These are phyloP conservation scores for Gerosis bhagava DNA, from an alignment of 2,888 invertebrate species.

Conservation along the genomic window DNA sequence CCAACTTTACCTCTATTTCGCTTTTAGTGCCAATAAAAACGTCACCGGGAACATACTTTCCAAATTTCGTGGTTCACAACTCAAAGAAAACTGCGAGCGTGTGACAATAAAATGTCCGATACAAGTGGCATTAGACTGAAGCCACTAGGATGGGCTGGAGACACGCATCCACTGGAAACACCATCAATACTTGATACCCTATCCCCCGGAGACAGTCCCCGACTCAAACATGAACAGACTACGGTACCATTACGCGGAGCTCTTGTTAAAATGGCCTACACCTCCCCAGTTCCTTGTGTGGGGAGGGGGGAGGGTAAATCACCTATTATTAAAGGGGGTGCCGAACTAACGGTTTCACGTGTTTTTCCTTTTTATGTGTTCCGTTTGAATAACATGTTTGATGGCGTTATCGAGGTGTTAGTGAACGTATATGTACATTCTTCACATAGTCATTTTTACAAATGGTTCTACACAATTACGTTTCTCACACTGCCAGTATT, in stretches of 20 bases:
- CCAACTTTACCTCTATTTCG: slow-evolving; percentile 65
- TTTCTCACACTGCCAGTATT: too few relatives aligned
- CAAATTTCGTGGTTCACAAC: slow-evolving; percentile 63
- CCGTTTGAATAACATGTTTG: slow-evolving; percentile 59
- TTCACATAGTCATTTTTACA: too few relatives aligned
- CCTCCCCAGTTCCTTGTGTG: slow-evolving; percentile 42
- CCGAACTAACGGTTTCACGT: slow-evolving; percentile 74
- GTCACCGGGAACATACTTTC: slow-evolving; percentile 67
- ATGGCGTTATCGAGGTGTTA: slow-evolving; percentile 69
- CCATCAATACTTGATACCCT: slow-evolving; percentile 31
- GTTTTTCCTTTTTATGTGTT: slow-evolving; percentile 75
- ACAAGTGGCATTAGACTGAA: slow-evolving; percentile 75
- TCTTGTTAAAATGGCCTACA: slow-evolving; percentile 47
- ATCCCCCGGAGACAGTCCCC: slow-evolving; percentile 23
- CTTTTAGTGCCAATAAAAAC: slow-evolving; percentile 72
- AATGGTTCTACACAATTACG: too few relatives aligned
- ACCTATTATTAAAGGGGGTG: slow-evolving; percentile 78
- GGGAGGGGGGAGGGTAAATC: slow-evolving; percentile 61
- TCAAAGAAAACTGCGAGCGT: slow-evolving; percentile 64
- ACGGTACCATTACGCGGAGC: slow-evolving; percentile 37
- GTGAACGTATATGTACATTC: slow-evolving; percentile 45
- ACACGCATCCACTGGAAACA: slow-evolving; percentile 58
- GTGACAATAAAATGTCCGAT: slow-evolving; percentile 75
- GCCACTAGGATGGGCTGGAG: slow-evolving; percentile 60
- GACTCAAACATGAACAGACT: slow-evolving; percentile 19